Conservation (phyloP, 2,113 vertebrate genomes). For the Megaleporinus macrocephalus region DNA sequence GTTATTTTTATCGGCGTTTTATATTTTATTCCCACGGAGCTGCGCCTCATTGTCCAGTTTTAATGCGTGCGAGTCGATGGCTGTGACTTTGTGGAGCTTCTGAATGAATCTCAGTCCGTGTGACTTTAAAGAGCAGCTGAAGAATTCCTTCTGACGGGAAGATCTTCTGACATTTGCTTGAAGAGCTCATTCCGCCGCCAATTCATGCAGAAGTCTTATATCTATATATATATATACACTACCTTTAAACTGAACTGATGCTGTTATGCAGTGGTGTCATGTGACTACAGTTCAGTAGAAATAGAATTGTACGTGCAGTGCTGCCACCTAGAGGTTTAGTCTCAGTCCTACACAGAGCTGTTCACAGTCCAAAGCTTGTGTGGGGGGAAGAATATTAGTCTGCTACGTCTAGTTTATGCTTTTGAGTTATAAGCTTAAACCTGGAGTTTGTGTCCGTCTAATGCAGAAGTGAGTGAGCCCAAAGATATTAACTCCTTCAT, state of each 20-base stretch:
- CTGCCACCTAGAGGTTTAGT: slow-evolving; percentile 12
- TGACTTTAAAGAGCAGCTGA: background rate
- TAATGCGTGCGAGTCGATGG: background rate
- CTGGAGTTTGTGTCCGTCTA: slow-evolving; percentile 1
- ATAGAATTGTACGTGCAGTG: background rate
- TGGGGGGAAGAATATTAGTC: background rate
- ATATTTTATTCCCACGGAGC: background rate
- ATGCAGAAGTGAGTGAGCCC: slow-evolving; percentile 9
- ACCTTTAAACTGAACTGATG: background rate
- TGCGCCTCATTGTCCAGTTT: background rate
- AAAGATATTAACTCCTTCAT: slow-evolving; percentile 8
- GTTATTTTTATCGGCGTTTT: background rate
- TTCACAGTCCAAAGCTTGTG: background rate
- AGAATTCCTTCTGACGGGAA: too few species aligned
- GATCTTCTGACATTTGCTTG: background rate
- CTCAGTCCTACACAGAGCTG: background rate
- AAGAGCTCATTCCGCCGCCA: background rate
- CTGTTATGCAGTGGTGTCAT: background rate
- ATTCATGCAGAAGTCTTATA: background rate
- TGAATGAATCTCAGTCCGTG: background rate
- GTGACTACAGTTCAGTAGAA: slow-evolving; percentile 7
- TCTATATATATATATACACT: background rate
- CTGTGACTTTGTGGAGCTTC: background rate
- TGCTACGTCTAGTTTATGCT: background rate
- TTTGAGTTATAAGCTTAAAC: background rate